Evolutionary conservation across 2,797 vertebrate species (phyloP), one percentile per base, ranked within the genome.

Genomic region (Esox masquinongy): DNA sequence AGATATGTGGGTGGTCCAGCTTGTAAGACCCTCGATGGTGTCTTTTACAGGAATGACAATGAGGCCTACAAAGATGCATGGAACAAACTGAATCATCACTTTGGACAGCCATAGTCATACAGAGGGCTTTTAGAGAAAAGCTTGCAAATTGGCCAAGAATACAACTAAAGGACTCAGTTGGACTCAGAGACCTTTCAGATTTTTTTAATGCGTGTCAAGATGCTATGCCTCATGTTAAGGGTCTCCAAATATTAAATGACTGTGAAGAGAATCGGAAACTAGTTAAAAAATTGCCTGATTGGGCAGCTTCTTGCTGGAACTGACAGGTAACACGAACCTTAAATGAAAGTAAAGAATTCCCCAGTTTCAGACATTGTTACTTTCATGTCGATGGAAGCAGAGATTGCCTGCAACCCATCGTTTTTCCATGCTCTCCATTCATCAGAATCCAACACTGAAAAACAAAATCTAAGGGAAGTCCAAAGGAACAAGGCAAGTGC

Each of bases 121-220:
- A 76, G 17, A 74, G 8, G 43, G 74, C 76, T 0, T 83, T 83
- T 4, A 67, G 82, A 49, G 75, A 77, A n/a, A 82, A 31, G 50
- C 63, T 83, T 0, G 11, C 72, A 19, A 76, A 77, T 3, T 83
- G 85, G 78, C 83, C 72, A n/a, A 84, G 70, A 53, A 74, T 81
- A 2, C 70, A 77, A 0, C 7, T 70, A 14, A 77, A 61, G 12
- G 77, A 81, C 71, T 29, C 61, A 1, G 68, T 26, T 14, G 73
- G 73, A 43, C 1, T 83, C 1, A 77, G 74, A 8, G 4, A 26
- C 7, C 72, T 79, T 14, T 14, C 70, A 26, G 76, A 79, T 67
- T 77, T 81, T 14, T 2, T 78, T 0, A 39, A 66, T 9, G 16
- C 70, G 14, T 83, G 75, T 47, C 70, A n/a, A 12, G 70, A 78